Percentiles rank a stretch among this genome's conserved stretches.
phyloP scores from a whole-genome alignment of 2,797 vertebrate genomes.

The Potorous gilbertii region DNA sequence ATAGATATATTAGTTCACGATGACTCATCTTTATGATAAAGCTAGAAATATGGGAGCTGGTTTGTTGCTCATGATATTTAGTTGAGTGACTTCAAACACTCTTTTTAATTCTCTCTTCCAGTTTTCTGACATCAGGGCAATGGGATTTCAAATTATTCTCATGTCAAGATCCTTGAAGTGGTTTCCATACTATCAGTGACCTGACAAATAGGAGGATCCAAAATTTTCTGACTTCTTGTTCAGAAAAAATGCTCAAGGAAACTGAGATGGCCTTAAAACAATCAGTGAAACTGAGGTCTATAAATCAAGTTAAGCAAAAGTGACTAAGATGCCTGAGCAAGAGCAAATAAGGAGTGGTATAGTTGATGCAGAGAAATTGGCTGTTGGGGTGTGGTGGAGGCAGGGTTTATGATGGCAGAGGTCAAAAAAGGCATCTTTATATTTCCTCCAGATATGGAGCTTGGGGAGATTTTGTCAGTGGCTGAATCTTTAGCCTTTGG shows the following conservation, averaged over 20 bases:
- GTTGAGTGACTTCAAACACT: slow-evolving; percentile 56
- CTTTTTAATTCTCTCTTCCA: slow-evolving; percentile 58
- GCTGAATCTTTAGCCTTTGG: neutral
- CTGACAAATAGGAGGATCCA: neutral
- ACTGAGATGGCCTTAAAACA: neutral
- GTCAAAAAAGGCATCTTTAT: neutral
- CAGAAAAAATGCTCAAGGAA: slow-evolving; percentile 16
- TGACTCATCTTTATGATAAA: slow-evolving; percentile 68
- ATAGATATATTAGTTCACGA: slow-evolving; percentile 43
- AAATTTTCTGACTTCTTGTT: neutral
- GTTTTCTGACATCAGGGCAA: slow-evolving; percentile 48
- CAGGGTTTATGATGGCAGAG: neutral
- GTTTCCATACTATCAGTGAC: neutral
- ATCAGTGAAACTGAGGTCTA: neutral
- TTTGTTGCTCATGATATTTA: slow-evolving; percentile 42
- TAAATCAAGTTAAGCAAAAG: slow-evolving; percentile 13
- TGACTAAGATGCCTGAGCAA: neutral
- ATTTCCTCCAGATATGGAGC: neutral
- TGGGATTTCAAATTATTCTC: slow-evolving; percentile 36
- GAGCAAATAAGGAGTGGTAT: neutral
- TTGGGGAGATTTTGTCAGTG: neutral
- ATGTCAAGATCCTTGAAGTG: neutral
- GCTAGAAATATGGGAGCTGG: slow-evolving; percentile 47
- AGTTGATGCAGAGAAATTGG: neutral
- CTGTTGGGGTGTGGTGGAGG: neutral